A percentile compares a stretch with the other conserved stretches of the same genome.
Conservation (phyloP, 1,140 invertebrate genomes). For the Drosophila varians region DNA sequence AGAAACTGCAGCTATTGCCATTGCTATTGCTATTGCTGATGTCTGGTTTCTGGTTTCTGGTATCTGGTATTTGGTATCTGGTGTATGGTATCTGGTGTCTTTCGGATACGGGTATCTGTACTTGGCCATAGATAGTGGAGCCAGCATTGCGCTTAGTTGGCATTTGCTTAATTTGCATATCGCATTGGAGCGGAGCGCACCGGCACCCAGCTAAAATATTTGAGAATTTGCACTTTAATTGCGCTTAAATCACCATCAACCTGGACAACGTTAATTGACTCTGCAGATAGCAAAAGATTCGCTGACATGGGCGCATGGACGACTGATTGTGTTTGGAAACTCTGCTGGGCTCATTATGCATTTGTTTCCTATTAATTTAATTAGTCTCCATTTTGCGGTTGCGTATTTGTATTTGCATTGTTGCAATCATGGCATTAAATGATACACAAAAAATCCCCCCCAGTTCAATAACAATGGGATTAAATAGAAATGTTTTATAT, state of each 20-base stretch:
- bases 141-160: conserved; percentile 48
- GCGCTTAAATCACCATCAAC: conserved; percentile 64
- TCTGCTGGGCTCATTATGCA: conserved; percentile 52
- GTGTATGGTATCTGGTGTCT: conserved; percentile 49
- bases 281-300: conserved; percentile 27
- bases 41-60: conserved; percentile 43
- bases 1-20: conserved; percentile 72
- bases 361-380: conserved; percentile 77
- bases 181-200: conserved; percentile 49
- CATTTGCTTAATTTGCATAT: conserved; percentile 77
- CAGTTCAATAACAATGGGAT: conserved; percentile 21
- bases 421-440: conserved; percentile 25
- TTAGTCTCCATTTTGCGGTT: conserved; percentile 73
- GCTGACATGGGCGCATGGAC: conserved; percentile 1
- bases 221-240: conserved; percentile 66
- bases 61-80: conserved; percentile 30
- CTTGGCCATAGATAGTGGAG: conserved; percentile 24
- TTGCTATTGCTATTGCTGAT: conserved; percentile 34
- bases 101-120: conserved; percentile 40
- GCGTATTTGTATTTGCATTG: conserved; percentile 31
- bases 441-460: conserved; percentile 1
- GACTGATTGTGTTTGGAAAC: conserved; percentile 25
- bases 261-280: conserved; percentile 68
- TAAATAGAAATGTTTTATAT: conserved; percentile 49
- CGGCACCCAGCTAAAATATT: conserved; percentile 40